Evolutionary conservation across 2,797 vertebrate genomes (phyloP).

Genomic region (Onychomys leucogaster): DNA sequence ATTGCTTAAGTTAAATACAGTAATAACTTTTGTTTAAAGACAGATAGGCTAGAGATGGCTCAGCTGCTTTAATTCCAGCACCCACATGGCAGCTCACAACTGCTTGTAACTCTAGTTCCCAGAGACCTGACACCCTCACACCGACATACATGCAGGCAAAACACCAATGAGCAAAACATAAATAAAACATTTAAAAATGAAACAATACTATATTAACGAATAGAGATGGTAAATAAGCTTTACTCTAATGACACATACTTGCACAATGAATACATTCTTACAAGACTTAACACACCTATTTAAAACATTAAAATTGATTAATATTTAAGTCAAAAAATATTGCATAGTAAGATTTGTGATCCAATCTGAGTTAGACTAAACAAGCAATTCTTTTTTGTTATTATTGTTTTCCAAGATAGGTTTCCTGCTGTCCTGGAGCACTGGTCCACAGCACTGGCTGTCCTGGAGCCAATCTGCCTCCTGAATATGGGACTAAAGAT

Average conservation of each 20-base stretch:
- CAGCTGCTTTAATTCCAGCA: background rate
- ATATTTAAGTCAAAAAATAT: background rate
- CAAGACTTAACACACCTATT: background rate
- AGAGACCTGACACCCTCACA: background rate
- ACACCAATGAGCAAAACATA: background rate
- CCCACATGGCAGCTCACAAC: background rate
- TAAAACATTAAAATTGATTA: slow-evolving; percentile 18
- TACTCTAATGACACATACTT: background rate
- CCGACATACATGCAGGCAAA: background rate
- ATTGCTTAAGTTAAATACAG: background rate
- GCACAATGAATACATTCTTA: background rate
- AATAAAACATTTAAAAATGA: background rate
- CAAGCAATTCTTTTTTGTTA: background rate
- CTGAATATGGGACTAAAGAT: background rate
- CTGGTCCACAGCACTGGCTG: background rate
- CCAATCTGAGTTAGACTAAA: slow-evolving; percentile 45
- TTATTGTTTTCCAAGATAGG: background rate
- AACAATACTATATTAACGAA: background rate
- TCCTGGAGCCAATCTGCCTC: background rate
- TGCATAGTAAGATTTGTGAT: background rate
- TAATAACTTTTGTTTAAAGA: background rate
- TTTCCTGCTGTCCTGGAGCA: no score
- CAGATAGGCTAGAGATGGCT: background rate
- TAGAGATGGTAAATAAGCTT: background rate
- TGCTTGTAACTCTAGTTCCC: background rate